Evolutionary conservation across 2,797 vertebrate species (phyloP).

Genomic region (Enteromius anoplus): DNA sequence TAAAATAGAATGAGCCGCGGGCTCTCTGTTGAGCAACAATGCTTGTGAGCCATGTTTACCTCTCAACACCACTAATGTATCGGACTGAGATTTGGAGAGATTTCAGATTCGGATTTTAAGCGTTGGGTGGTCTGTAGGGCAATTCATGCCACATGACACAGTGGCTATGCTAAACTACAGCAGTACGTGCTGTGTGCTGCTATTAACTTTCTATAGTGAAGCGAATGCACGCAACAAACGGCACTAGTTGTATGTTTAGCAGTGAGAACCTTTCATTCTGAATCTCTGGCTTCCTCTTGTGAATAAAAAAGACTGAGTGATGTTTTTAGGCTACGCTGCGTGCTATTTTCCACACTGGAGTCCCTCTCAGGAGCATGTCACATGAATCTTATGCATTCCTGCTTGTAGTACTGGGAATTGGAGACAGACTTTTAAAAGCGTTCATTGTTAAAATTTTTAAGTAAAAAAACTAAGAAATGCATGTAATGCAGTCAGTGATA

Average conservation of each 20-base stretch:
- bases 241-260: constrained; percentile 9
- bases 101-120: constrained; percentile 18
- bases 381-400: neutral
- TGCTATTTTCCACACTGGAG: constrained; percentile 26
- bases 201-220: neutral
- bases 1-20: constrained; percentile 52
- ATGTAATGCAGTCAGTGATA: neutral
- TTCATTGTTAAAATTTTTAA: constrained; percentile 23
- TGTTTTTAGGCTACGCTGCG: constrained; percentile 30
- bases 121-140: constrained; percentile 4
- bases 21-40: constrained; percentile 45
- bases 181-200: neutral
- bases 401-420: neutral
- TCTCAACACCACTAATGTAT: constrained; percentile 31
- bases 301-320: constrained; percentile 23
- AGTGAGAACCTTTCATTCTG: constrained; percentile 5
- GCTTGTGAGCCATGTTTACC: constrained; percentile 22
- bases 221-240: neutral
- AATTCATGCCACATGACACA: constrained; percentile 15
- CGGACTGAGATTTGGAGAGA: constrained; percentile 40
- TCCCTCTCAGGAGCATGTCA: constrained; percentile 14
- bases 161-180: constrained; percentile 14
- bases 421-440: neutral
- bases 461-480: neutral
- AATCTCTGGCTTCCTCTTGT: neutral